Percentiles rank a stretch among this genome's conserved stretches.
Evolutionary conservation across 2,888 invertebrate genomes (phyloP).

Genomic region (Leptothorax acervorum): DNA sequence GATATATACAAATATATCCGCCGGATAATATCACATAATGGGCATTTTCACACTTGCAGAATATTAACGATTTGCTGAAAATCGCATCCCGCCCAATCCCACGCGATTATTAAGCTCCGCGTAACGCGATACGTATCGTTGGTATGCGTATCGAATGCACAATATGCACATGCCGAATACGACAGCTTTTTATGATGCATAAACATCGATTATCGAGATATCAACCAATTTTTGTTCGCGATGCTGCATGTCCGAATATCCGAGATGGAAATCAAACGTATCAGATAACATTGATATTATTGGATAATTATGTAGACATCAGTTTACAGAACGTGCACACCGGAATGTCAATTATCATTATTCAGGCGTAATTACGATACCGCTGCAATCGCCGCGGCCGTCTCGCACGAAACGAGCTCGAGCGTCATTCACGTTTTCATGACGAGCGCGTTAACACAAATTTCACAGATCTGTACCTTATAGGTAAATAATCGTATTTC

Average conservation of each 20-base stretch:
- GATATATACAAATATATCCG: neutral
- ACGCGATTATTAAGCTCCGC: slow-evolving; percentile 11
- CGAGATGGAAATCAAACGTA: neutral
- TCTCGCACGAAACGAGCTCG: neutral
- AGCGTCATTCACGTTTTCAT: neutral
- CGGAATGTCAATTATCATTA: slow-evolving; percentile 6
- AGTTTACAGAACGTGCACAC: neutral
- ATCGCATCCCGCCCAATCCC: slow-evolving; percentile 5
- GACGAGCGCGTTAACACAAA: neutral
- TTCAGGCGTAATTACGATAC: neutral
- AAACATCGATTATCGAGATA: slow-evolving; percentile 42
- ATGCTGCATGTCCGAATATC: neutral
- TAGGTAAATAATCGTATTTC: no score
- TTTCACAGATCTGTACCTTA: neutral
- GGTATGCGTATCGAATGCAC: neutral
- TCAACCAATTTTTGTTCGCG: slow-evolving; percentile 5
- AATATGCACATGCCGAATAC: neutral
- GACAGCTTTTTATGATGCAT: slow-evolving; percentile 20
- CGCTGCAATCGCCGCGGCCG: neutral
- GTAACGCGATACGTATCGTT: slow-evolving; percentile 1
- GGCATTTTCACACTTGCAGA: slow-evolving; percentile 31
- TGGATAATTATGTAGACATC: slow-evolving; percentile 18
- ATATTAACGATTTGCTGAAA: slow-evolving; percentile 46
- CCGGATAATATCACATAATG: slow-evolving; percentile 31
- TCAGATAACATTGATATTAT: neutral